Base-by-base conservation (phyloP, 2,113 vertebrate genomes). In the Lipophrys pholis region DNA sequence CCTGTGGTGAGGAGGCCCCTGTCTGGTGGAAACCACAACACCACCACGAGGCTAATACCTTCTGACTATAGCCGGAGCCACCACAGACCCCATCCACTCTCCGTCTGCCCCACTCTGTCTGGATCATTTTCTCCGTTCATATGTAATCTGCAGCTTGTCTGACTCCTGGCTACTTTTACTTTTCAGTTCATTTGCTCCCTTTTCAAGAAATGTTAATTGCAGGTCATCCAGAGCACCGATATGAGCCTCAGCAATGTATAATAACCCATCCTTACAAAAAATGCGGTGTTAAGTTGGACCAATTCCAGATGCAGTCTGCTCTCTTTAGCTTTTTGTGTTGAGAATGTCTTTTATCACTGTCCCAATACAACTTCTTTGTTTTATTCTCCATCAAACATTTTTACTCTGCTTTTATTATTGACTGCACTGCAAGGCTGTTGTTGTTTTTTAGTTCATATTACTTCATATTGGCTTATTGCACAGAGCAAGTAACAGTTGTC, bases 1-100 rank as follows among this genome's bases (percentile, higher is more conserved):
- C 87, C 84, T 72, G 90, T 5, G 88, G 90, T 79, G 43, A 76
- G 52, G 69, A 78, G 85, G 71, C 74, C 78, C 78, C 71, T 0
- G 85, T 87, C 88, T 83, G 73, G 63, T 76, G 55, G 40, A 17
- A 58, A 75, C 88, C 87, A 67, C 87, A 43, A 87, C 88, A 89
- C 71, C 65, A 46, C 82, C 85, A 62, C 79, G 54, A 2, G 16
- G 35, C 61, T 78, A 75, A 79, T 78, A 46, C 57, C 0, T 35
- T 63, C 48, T 40, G 30, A 1, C 30, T 76, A 46, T 7, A 87
- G 61, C 81, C 36, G 70, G 75, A 82, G 84, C 76, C 84, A 86
- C 83, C 81, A 45, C 83, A 70, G 70, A 73, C 59, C 84, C 64
- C 73, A 51, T 65, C 73, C 61, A 11, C 45, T 58, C 56, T 51